Percentiles rank a stretch among this genome's conserved stretches.
Conservation (phyloP, 2,797 vertebrate species). For the Enteromius argenteus region DNA sequence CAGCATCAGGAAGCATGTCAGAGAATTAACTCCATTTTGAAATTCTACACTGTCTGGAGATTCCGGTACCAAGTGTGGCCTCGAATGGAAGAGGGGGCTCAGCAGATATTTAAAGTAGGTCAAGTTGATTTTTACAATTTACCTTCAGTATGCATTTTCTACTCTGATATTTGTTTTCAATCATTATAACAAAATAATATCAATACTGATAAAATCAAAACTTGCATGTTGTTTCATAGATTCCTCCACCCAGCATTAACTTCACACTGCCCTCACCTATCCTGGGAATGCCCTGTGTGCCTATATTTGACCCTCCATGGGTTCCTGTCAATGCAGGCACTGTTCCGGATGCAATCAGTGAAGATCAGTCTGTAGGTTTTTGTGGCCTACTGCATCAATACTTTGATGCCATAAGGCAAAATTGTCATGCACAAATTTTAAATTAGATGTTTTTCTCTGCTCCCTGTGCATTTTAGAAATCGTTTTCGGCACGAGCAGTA, state of each 20-base stretch:
- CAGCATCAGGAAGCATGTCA: constrained; percentile 97
- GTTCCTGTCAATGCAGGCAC: constrained; percentile 95
- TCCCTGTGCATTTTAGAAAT: constrained; percentile 83
- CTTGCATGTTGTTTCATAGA: constrained; percentile 76
- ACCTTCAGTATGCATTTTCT: neutral
- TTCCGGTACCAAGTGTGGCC: constrained; percentile 99
- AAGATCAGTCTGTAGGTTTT: constrained; percentile 95
- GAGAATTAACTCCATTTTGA: constrained; percentile 93
- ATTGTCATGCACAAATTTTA: neutral
- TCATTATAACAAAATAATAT: neutral
- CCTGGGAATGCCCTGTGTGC: constrained; percentile 97
- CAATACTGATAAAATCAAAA: neutral
- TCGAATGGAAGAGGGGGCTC: constrained; percentile 98
- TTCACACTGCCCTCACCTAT: constrained; percentile 98
- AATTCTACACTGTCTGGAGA: constrained; percentile 97
- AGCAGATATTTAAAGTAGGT: constrained; percentile 87
- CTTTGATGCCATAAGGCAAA: neutral
- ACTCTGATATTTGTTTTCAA: neutral
- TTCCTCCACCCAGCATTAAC: constrained; percentile 98
- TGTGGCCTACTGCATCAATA: neutral
- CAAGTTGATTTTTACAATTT: neutral
- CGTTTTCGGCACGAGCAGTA: constrained; percentile 96
- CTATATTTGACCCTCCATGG: constrained; percentile 99
- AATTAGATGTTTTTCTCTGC: neutral
- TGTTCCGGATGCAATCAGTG: constrained; percentile 97